phyloP scores from a whole-genome alignment of 2,113 vertebrate species.

The Donacobius atricapilla region DNA sequence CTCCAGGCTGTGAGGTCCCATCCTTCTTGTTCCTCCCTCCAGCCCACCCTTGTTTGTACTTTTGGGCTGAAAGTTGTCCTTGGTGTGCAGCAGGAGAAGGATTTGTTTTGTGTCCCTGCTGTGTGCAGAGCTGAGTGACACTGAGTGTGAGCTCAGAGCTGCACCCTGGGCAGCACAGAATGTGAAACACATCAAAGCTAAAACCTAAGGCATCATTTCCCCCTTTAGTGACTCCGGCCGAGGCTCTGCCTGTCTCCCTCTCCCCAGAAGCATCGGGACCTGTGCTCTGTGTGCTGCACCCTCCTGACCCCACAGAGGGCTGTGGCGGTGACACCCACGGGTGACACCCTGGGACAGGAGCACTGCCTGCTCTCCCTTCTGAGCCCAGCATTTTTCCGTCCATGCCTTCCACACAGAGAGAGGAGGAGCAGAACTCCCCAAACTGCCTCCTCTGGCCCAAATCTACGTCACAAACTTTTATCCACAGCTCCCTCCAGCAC shows the following conservation, averaged over 20 bases:
- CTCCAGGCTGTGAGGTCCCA: too few species aligned
- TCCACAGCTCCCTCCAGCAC: not conserved
- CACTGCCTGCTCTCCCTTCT: not conserved
- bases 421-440: not conserved
- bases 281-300: not conserved
- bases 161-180: not conserved
- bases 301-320: not conserved
- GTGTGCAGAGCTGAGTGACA: too few species aligned
- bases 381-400: not conserved
- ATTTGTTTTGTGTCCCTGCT: too few species aligned
- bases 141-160: too few species aligned
- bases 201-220: not conserved
- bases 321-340: not conserved
- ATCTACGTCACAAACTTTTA: not conserved
- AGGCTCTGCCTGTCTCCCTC: not conserved
- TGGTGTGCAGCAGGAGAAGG: too few species aligned
- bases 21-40: too few species aligned
- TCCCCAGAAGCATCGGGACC: rapidly evolving
- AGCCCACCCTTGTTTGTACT: too few species aligned
- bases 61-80: too few species aligned
- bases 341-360: too few species aligned
- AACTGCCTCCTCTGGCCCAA: not conserved
- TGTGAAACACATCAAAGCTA: not conserved
- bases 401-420: not conserved
- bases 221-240: not conserved